A percentile compares a stretch with the other conserved stretches of the same genome.
Conservation (phyloP, 1,140 invertebrate species). For the Contarinia nasturtii region DNA sequence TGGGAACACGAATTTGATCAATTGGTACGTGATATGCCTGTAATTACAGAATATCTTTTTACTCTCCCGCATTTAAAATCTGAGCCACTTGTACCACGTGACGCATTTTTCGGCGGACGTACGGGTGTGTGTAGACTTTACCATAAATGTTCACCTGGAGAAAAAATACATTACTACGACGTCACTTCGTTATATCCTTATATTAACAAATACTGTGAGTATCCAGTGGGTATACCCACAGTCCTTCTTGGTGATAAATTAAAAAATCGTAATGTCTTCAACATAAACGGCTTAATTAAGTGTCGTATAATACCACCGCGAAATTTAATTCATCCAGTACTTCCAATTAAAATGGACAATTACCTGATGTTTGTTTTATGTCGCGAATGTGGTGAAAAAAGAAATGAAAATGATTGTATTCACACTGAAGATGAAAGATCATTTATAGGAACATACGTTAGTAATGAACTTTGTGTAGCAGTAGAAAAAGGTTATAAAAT, state of each 20-base stretch:
- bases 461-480: neutral
- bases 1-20: no score
- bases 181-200: constrained; percentile 3
- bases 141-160: neutral
- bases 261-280: neutral
- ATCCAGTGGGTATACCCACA: neutral
- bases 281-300: neutral
- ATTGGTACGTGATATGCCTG: no score
- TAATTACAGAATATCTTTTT: no score
- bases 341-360: neutral
- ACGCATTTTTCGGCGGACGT: no score
- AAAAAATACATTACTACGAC: constrained; percentile 1
- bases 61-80: no score
- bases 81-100: no score
- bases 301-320: neutral
- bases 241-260: constrained; percentile 1
- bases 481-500: neutral
- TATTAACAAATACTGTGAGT: constrained; percentile 5
- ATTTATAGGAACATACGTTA: neutral
- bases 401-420: neutral
- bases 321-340: neutral
- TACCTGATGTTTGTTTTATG: neutral
- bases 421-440: neutral
- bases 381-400: neutral
- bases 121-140: no score